Percentiles rank a stretch among this genome's conserved stretches.
These are phyloP conservation scores for Bos javanicus DNA, from an alignment of 2,113 vertebrate species.

Conservation along the genomic window DNA sequence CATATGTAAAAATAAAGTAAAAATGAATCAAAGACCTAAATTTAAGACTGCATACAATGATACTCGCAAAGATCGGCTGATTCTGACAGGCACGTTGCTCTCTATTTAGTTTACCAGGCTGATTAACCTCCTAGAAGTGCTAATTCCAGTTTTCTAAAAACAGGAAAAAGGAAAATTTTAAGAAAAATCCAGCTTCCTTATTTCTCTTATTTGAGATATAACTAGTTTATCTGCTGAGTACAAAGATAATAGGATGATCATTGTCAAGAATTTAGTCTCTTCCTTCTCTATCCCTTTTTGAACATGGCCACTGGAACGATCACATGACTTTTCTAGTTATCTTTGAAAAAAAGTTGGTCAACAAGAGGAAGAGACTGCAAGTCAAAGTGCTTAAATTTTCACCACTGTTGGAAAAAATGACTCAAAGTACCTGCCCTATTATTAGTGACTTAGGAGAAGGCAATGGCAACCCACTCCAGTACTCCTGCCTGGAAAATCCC, in stretches of 20 bases:
- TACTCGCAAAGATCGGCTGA: conserved; percentile 50
- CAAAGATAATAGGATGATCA: background rate
- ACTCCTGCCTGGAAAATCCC: no score
- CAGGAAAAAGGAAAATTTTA: background rate
- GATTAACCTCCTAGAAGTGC: background rate
- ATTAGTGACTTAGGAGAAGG: background rate
- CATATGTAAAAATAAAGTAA: background rate
- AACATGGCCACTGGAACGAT: background rate
- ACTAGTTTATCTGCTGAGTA: background rate
- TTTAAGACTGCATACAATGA: background rate
- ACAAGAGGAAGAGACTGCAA: background rate
- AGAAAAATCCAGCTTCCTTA: background rate
- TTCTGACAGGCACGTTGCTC: conserved; percentile 12
- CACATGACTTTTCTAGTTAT: background rate
- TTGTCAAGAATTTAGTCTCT: background rate
- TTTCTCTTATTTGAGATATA: background rate
- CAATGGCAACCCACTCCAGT: no score
- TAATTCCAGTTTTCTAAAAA: conserved; percentile 10
- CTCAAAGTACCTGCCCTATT: background rate
- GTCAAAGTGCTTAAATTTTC: conserved; percentile 7
- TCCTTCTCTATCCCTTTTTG: background rate
- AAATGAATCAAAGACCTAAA: background rate
- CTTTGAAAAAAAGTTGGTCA: background rate
- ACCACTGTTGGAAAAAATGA: background rate
- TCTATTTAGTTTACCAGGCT: conserved; percentile 20